Conservation (phyloP, 92 coral and sea anemone species). For the Palythoa grandis region DNA sequence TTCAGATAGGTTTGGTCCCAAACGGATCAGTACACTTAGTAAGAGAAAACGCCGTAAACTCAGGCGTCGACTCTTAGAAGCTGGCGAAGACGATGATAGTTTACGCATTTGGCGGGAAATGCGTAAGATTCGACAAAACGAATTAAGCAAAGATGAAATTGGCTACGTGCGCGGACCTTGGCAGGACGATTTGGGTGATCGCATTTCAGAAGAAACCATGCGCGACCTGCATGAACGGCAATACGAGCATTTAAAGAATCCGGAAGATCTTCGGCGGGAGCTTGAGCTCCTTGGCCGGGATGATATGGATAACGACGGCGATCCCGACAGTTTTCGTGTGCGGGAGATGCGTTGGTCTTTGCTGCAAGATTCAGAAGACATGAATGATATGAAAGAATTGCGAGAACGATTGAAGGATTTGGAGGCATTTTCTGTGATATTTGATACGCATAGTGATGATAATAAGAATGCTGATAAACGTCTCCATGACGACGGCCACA, state of each 20-base stretch:
- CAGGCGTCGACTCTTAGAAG: conserved; percentile 66
- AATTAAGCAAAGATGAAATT: conserved; percentile 74
- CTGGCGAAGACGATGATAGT: conserved; percentile 54
- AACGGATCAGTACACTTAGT: conserved; percentile 44
- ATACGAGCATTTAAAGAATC: conserved; percentile 56
- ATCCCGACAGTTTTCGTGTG: conserved; percentile 40
- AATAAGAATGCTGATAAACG: neutral
- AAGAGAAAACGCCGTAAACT: conserved; percentile 59
- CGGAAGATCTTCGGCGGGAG: conserved; percentile 71
- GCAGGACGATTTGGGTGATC: conserved; percentile 61
- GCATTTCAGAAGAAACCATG: conserved; percentile 63
- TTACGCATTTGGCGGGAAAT: conserved; percentile 74
- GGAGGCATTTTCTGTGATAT: conserved; percentile 70
- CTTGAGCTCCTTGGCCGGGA: conserved; percentile 61
- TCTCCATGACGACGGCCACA: neutral
- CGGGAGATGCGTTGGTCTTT: conserved; percentile 63
- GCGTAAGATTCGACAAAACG: conserved; percentile 76
- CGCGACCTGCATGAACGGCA: conserved; percentile 71
- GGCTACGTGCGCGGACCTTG: conserved; percentile 62
- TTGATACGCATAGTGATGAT: conserved; percentile 4
- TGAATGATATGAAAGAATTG: conserved; percentile 69
- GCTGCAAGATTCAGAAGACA: conserved; percentile 63
- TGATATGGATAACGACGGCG: conserved; percentile 39
- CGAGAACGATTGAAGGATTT: conserved; percentile 74
- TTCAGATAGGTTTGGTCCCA: neutral